Evolutionary conservation across 2,113 vertebrate species (phyloP), one percentile per base, ranked within the genome.

Genomic region (Junco hyemalis): DNA sequence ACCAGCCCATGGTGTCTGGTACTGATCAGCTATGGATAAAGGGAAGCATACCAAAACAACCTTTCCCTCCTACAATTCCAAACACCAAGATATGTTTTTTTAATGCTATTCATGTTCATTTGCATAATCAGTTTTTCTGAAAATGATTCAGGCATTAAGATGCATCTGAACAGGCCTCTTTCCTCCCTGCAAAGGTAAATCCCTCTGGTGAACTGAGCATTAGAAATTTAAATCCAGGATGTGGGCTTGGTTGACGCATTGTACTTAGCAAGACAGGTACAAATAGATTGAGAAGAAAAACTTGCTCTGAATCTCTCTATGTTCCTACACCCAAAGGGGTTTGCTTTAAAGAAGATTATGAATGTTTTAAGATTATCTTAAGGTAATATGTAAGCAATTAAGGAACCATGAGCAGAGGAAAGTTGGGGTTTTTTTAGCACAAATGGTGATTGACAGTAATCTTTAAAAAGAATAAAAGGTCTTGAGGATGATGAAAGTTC

Each of bases 121-220:
- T 96, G 80, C 93, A 96, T 96, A 91, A 95, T 93, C 85, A 95
- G 84, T 92, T 97, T 95, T 96, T 90, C 93, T 94, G 87, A 90
- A 92, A 97, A 93, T 93, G 56, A 95, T 95, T 96, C 87, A 93
- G 92, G 50, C 90, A 92, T 95, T 95, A 92, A 93, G 86, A 94
- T 92, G 87, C 94, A 94, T 97, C 82, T 81, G 80, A 96, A 85
- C 66, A 93, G 85, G 45, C 81, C 70, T 66, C 85, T 91, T 69
- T 90, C 72, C 71, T 94, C 81, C 85, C 70, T 93, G 68, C 72
- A 84, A 96, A 95, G 95, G 91, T 96, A 96, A 97, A 95, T 96
- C 95, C 82, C 93, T 94, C 68, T 89, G 92, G 91, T 95, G 92
- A 96, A 54, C 59, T 45, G 35, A 96, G 87, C 73, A 95, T 96